Conservation (phyloP, 2,113 vertebrate species). For the Felis catus region DNA sequence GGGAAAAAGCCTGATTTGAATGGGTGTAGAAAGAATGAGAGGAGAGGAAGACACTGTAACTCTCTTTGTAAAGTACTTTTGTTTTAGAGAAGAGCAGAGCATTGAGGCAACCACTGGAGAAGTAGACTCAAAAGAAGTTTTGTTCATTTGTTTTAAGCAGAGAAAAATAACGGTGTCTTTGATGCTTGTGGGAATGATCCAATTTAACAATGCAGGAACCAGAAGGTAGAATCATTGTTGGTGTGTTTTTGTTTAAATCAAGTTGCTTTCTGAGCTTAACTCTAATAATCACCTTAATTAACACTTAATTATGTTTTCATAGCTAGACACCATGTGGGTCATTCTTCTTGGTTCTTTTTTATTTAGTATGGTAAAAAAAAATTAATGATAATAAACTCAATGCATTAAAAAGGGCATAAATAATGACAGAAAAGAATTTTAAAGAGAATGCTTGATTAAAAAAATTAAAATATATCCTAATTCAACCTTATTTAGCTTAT, state of each 20-base stretch:
- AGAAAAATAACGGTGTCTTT: neutral
- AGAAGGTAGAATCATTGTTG: neutral
- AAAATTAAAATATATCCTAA: neutral
- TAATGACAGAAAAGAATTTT: constrained; percentile 5
- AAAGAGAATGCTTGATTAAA: neutral
- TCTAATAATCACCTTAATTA: neutral
- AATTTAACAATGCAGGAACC: neutral
- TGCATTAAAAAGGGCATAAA: constrained; percentile 4
- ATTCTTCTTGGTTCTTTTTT: neutral
- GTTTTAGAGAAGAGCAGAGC: neutral
- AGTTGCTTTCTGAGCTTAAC: neutral
- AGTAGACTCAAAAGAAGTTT: neutral
- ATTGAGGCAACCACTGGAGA: neutral
- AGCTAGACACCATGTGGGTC: neutral
- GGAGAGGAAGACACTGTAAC: neutral
- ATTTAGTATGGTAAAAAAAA: neutral
- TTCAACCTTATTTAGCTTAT: constrained; percentile 7
- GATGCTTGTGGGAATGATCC: neutral
- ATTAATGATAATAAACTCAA: neutral
- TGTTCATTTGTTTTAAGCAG: neutral
- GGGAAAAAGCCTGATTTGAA: neutral
- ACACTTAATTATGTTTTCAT: neutral
- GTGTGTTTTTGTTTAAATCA: constrained; percentile 20
- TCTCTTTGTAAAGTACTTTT: neutral
- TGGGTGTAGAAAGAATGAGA: neutral